Conservation (phyloP, 2,888 invertebrate species). For the Caenorhabditis afra region DNA sequence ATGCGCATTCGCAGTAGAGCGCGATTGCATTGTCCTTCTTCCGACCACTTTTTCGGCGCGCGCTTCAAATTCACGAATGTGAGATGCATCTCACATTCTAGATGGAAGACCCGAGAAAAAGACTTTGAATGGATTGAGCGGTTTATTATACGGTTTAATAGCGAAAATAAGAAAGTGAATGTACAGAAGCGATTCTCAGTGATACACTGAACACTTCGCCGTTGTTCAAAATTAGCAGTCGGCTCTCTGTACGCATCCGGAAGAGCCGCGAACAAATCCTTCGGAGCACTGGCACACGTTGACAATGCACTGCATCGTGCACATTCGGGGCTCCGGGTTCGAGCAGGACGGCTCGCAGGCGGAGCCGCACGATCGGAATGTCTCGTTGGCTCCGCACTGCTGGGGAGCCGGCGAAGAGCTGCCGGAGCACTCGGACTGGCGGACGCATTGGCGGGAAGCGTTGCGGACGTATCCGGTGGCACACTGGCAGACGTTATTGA, state of each 20-base stretch:
- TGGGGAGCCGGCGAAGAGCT: slow-evolving; percentile 22
- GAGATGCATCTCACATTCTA: not conserved
- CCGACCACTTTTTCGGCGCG: not conserved
- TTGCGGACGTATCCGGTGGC: slow-evolving; percentile 26
- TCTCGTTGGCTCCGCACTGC: slow-evolving; percentile 29
- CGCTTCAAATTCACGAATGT: not conserved
- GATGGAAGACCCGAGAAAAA: not conserved
- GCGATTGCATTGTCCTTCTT: slow-evolving; percentile 4
- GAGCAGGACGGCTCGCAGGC: slow-evolving; percentile 37
- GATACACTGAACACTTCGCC: slow-evolving; percentile 11
- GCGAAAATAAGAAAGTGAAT: no score
- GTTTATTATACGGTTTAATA: no score
- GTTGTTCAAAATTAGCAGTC: slow-evolving; percentile 7
- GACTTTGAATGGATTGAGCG: not conserved
- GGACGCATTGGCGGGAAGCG: slow-evolving; percentile 12
- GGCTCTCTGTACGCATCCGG: slow-evolving; percentile 23
- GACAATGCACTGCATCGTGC: slow-evolving; percentile 41
- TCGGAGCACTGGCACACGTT: slow-evolving; percentile 41
- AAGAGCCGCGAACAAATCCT: slow-evolving; percentile 39
- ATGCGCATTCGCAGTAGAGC: slow-evolving; percentile 5
- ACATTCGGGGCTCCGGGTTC: slow-evolving; percentile 21
- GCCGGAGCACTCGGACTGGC: slow-evolving; percentile 18
- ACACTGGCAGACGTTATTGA: slow-evolving; percentile 43
- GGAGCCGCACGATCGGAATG: slow-evolving; percentile 32
- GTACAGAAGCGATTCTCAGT: not conserved